A percentile compares a stretch with the other conserved stretches of the same genome.
Evolutionary conservation across 2,797 vertebrate genomes (phyloP).

Genomic region (Eupleurogrammus muticus): DNA sequence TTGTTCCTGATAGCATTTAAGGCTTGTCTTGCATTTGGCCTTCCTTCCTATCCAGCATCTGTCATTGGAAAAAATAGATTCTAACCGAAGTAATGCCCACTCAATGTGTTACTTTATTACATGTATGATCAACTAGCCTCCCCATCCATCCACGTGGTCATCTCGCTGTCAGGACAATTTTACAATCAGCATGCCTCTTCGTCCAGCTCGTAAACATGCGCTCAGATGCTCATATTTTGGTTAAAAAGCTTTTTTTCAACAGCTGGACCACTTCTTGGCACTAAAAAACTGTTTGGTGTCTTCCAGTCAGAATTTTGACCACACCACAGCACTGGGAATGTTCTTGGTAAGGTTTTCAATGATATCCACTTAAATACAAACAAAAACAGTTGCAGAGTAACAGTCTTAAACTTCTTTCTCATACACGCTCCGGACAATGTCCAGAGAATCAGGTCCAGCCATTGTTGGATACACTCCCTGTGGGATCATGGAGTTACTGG

Average conservation of each 20-base stretch:
- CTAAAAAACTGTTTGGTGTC: too few species aligned
- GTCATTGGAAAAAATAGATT: background rate
- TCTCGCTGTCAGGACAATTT: constrained; percentile 1
- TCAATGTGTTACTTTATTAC: constrained; percentile 9
- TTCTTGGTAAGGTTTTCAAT: too few species aligned
- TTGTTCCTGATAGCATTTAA: background rate
- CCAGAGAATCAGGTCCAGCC: too few species aligned
- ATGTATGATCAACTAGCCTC: fast-evolving
- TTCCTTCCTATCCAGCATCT: background rate
- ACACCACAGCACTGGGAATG: too few species aligned
- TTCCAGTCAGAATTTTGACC: too few species aligned
- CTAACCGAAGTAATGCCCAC: background rate
- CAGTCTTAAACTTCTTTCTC: too few species aligned
- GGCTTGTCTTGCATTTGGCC: background rate
- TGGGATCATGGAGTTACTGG: too few species aligned
- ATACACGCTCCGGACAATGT: too few species aligned
- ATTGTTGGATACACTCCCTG: too few species aligned
- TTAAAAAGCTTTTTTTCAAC: background rate
- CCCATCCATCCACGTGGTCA: background rate
- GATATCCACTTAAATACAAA: too few species aligned
- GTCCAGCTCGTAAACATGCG: constrained; percentile 1
- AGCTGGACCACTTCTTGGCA: too few species aligned
- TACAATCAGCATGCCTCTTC: background rate
- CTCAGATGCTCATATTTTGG: background rate
- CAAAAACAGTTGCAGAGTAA: too few species aligned